Percentiles rank a stretch among this genome's conserved stretches.
phyloP scores from a whole-genome alignment of 92 coral and sea anemone species.

The Palythoa caribaeorum region DNA sequence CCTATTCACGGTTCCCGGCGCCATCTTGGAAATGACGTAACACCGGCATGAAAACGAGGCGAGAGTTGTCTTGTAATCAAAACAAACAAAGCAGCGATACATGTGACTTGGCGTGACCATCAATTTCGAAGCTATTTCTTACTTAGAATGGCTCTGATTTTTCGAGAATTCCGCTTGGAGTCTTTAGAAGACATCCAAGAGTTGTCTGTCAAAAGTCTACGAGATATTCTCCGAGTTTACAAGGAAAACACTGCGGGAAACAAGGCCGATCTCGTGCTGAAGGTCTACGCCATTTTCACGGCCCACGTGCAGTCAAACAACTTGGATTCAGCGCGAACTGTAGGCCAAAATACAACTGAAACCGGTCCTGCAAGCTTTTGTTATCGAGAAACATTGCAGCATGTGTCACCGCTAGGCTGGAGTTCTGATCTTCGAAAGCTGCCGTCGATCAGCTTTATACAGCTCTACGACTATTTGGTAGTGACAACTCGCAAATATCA shows the following conservation, averaged over 20 bases:
- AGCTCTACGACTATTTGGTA: slow-evolving; percentile 64
- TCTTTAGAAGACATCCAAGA: slow-evolving; percentile 29
- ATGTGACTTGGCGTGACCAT: neutral
- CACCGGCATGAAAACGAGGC: neutral
- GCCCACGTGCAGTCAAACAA: slow-evolving; percentile 7
- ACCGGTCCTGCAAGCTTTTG: neutral
- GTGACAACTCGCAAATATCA: slow-evolving; percentile 54
- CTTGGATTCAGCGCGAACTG: neutral
- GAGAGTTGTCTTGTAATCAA: neutral
- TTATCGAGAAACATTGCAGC: slow-evolving; percentile 9
- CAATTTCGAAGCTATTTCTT: slow-evolving; percentile 15
- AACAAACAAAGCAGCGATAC: too few species aligned
- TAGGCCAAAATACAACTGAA: neutral
- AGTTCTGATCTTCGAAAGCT: slow-evolving; percentile 56
- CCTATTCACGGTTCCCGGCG: neutral
- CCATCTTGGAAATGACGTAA: slow-evolving; percentile 7
- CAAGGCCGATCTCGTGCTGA: slow-evolving; percentile 17
- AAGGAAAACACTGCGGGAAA: slow-evolving; percentile 19
- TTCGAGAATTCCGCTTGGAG: slow-evolving; percentile 7
- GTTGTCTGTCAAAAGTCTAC: slow-evolving; percentile 13
- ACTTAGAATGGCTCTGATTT: slow-evolving; percentile 10
- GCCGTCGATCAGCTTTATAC: slow-evolving; percentile 56
- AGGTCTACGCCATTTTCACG: neutral
- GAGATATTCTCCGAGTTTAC: slow-evolving; percentile 26
- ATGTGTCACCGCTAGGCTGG: slow-evolving; percentile 65